A percentile compares a stretch with the other conserved stretches of the same genome.
These are phyloP conservation scores for Aphidius colemani DNA, from an alignment of 2,888 invertebrate genomes.

Conservation along the genomic window DNA sequence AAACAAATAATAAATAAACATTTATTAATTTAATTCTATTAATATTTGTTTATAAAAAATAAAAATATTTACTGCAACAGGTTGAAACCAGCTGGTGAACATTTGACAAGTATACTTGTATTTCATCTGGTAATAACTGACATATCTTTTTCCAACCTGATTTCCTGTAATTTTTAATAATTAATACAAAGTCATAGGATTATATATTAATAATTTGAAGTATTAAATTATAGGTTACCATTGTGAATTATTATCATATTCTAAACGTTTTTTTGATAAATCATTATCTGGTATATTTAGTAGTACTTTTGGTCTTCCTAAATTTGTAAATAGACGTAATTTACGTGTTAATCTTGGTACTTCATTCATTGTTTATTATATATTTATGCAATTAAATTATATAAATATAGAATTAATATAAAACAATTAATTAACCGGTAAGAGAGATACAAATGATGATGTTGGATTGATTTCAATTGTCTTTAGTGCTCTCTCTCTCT, in stretches of 20 bases:
- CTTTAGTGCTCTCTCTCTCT: too few relatives aligned
- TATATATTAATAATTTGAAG: too few relatives aligned
- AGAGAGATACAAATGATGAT: conserved; percentile 10
- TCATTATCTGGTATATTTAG: conserved; percentile 49
- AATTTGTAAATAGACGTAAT: conserved; percentile 67
- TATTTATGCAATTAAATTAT: conserved; percentile 10
- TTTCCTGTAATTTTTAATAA: conserved; percentile 52
- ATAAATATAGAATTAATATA: conserved; percentile 4
- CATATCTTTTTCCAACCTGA: conserved; percentile 63
- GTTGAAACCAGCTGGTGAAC: conserved; percentile 53
- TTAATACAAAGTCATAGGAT: too few relatives aligned
- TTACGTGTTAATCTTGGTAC: conserved; percentile 71
- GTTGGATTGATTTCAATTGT: too few relatives aligned
- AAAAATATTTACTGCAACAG: conserved; percentile 39
- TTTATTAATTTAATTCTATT: conserved; percentile 17
- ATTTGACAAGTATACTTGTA: conserved; percentile 55
- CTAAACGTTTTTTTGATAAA: conserved; percentile 54
- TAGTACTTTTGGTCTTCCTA: conserved; percentile 57
- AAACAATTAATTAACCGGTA: neutral
- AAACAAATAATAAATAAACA: conserved; percentile 9
- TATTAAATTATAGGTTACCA: conserved; percentile 26
- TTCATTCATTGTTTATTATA: conserved; percentile 52
- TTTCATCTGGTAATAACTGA: conserved; percentile 55
- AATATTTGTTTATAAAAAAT: conserved; percentile 3
- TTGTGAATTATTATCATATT: conserved; percentile 48